Conservation (phyloP, 2,113 vertebrate genomes). For the Galbula dea region DNA sequence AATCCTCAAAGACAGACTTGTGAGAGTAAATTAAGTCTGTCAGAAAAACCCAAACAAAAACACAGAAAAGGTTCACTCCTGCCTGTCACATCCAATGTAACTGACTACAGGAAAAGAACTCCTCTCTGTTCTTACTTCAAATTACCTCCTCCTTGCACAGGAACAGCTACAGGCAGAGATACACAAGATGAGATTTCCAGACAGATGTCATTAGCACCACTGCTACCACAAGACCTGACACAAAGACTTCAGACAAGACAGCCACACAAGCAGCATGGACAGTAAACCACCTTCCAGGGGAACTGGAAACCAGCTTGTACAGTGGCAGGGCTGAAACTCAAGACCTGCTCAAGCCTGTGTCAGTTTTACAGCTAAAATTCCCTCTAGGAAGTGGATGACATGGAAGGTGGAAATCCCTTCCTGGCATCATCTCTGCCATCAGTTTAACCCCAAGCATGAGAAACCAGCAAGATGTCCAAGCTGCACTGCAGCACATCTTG, state of each 20-base stretch:
- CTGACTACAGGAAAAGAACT: background rate
- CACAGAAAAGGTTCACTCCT: background rate
- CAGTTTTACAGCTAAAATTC: background rate
- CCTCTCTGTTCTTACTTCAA: background rate
- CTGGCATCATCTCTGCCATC: background rate
- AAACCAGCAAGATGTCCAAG: accelerated
- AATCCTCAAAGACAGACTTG: background rate
- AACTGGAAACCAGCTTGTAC: background rate
- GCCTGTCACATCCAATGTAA: background rate
- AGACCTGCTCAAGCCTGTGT: background rate
- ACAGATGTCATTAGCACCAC: background rate
- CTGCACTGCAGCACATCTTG: background rate
- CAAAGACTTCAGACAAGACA: too few species aligned
- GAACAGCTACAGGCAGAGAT: background rate
- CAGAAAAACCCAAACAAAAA: background rate
- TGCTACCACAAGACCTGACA: background rate
- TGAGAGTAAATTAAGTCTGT: background rate
- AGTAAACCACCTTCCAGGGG: background rate
- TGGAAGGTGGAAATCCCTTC: background rate
- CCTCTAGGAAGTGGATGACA: accelerated
- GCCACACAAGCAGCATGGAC: background rate
- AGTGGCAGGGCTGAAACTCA: background rate
- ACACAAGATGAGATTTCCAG: background rate
- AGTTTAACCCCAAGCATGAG: background rate
- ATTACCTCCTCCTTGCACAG: background rate